Base-by-base conservation (phyloP, 2,888 invertebrate species). In the Caenorhabditis sulstoni region DNA sequence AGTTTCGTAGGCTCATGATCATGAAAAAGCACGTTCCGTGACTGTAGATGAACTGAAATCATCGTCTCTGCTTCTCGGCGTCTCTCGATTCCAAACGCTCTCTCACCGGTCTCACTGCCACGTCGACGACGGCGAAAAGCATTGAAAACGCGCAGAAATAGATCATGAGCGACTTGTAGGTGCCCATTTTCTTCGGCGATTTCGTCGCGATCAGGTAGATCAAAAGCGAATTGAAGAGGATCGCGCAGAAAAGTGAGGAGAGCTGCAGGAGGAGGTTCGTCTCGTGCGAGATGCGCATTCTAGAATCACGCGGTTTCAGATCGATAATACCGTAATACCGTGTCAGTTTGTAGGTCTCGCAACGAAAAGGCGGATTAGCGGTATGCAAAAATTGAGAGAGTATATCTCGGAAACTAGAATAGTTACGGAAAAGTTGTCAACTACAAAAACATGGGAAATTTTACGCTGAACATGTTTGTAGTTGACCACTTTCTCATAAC, bases 141-240 rank as follows among this genome's bases (percentile, higher is more conserved):
- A 76, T 76, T 0, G 76, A 62, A 23, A 76, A 68, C 7, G 22
- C 9, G 1, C 68, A 76, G 20, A 76, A 76, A 37, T 52, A 76
- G 23, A 55, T 50, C 76, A 76, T 68, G 20, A 76, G 44, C 50
- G 68, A 53, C 12, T 57, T 23, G 49, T 76, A 76, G 39, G 55
- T 65, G 22, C 76, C 76, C 50, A 76, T 45, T 58, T 76, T 76
- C 23, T 68, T 68, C 7, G 76, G 53, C 5, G 76, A 68, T 58
- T 68, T 76, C 9, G 62, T 76, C 4, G 64, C n/a, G 3, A 68
- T 50, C 4, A 76, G 23, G 23, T 41, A 68, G 37, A 76, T 76
- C 7, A 76, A 35, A 49, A 68, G 20, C 1, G 45, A 61, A 44
- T 76, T 76, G 12, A 58, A 45, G 14, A 68, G 41, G 0, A 76